Base-by-base conservation (phyloP, 2,797 vertebrate species). In the Sebastes itinus region DNA sequence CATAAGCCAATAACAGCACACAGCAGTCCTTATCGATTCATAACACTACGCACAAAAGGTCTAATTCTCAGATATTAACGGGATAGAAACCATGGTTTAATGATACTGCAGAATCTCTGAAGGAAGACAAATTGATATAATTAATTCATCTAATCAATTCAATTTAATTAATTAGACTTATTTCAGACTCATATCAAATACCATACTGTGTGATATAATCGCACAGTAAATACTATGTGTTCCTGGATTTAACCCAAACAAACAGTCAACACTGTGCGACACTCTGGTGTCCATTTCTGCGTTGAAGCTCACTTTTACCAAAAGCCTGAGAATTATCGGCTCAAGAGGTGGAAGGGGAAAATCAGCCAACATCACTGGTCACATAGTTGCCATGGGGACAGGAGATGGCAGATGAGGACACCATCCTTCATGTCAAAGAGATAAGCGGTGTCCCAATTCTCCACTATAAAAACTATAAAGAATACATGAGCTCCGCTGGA, bases 301-400 rank as follows among this genome's bases (percentile, higher is more conserved):
- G 61, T 56, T 38, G 42, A 33, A 70, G 79, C 62, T 63, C 69
- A 72, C 28, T 82, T 79, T 70, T 32, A 80, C 73, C 10, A 79
- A 78, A 84, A 89, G 38, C 75, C 38, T 80, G 59, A 72, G 55
- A 91, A 92, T 87, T 72, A 86, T 65, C 59, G 52, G 49, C 81
- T 87, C 33, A 70, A 71, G 80, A 79, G 72, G 76, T 32, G 35
- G 28, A 42, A 56, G 64, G 76, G 77, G 52, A 32, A 75, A 87
- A 85, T 28, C 71, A 70, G 72, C 70, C 68, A 56, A 71, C 76
- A 80, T 82, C 72, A 83, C 87, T 89, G 88, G 92, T 75, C 74
- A 85, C 80, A 83, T 73, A 66, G 94, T 95, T 95, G 91, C 94
- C 92, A 95, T 94, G 93, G 93, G 90, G 93, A 95, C 89, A 82